Conservation (phyloP, 1,140 invertebrate genomes). For the Mylabris phalerata region DNA sequence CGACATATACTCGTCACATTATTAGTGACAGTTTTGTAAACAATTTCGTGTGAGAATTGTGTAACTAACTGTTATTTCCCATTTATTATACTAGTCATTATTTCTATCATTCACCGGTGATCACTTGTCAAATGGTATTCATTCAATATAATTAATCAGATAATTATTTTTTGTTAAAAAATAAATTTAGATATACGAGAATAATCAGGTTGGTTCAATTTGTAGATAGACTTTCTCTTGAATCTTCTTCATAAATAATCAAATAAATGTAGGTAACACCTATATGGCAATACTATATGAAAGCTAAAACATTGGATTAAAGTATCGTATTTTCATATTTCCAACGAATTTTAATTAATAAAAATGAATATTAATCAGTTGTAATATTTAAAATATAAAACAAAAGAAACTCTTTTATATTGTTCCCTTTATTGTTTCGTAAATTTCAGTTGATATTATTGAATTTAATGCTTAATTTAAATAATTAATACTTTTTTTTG, state of each 20-base stretch:
- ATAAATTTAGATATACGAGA: too few species aligned
- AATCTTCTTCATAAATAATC: too few species aligned
- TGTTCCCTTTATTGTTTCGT: neutral
- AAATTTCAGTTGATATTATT: neutral
- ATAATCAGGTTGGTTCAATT: too few species aligned
- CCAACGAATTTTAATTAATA: too few species aligned
- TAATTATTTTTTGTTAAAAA: too few species aligned
- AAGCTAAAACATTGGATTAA: too few species aligned
- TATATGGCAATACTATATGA: too few species aligned
- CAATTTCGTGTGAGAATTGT: slow-evolving; percentile 15
- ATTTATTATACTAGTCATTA: slow-evolving; percentile 15
- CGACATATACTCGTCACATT: slow-evolving; percentile 6
- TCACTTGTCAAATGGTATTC: slow-evolving; percentile 18
- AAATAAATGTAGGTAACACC: too few species aligned
- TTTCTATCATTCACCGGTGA: slow-evolving; percentile 11
- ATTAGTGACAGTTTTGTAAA: slow-evolving; percentile 15
- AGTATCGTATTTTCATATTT: too few species aligned
- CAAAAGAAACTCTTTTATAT: neutral
- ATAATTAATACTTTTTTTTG: neutral
- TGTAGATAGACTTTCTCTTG: too few species aligned
- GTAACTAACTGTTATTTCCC: slow-evolving; percentile 19
- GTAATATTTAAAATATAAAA: neutral
- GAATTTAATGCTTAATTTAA: neutral
- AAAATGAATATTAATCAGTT: neutral
- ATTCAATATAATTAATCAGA: slow-evolving; percentile 13